These are phyloP conservation scores for Campoplex capitator DNA, from an alignment of 2,888 invertebrate species.

Conservation along the genomic window DNA sequence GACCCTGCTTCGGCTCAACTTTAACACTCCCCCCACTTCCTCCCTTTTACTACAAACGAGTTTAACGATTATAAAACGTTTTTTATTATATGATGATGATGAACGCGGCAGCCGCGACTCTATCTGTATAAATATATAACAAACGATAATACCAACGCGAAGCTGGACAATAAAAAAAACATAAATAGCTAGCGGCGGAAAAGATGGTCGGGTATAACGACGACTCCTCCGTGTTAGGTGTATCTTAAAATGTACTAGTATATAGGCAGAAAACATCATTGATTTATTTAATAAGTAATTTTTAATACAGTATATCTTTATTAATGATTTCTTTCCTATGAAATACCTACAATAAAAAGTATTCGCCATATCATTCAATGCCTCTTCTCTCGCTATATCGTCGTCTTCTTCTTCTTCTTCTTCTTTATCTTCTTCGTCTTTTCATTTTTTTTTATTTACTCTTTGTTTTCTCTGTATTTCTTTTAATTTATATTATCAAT, in stretches of 20 bases:
- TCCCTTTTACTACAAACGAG: too few relatives aligned
- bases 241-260: constrained; percentile 18
- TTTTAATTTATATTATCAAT: constrained; percentile 84
- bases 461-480: constrained; percentile 76
- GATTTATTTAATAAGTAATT: constrained; percentile 82
- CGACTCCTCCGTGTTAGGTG: constrained; percentile 70
- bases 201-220: constrained; percentile 58
- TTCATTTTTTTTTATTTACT: constrained; percentile 38
- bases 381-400: constrained; percentile 73
- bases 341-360: constrained; percentile 84
- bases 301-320: constrained; percentile 71
- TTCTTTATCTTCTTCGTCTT: too few relatives aligned
- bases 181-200: constrained; percentile 27
- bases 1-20: too few relatives aligned
- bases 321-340: constrained; percentile 80
- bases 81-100: constrained; percentile 53
- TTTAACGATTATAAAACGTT: constrained; percentile 70
- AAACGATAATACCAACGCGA: constrained; percentile 66
- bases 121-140: constrained; percentile 84
- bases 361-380: constrained; percentile 77
- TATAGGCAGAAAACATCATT: constrained; percentile 84
- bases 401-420: constrained; percentile 34
- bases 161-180: neutral
- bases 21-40: too few relatives aligned
- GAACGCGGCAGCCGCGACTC: too few relatives aligned